Conservation (phyloP, 2,888 invertebrate species). For the Archips xylosteana region DNA sequence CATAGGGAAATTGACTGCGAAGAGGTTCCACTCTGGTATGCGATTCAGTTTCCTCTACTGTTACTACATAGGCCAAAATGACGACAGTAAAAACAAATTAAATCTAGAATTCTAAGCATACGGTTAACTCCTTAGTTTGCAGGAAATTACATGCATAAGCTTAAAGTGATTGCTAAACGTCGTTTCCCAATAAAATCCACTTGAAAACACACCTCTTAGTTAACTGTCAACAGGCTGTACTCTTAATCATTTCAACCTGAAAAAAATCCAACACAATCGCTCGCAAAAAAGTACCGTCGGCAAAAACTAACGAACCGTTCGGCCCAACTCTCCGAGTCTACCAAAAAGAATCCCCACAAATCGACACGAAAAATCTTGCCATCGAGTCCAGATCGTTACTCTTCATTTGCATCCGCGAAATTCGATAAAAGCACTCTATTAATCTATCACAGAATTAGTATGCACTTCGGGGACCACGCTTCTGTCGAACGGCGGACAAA, state of each 20-base stretch:
- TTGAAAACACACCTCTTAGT: no score
- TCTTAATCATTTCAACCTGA: not conserved
- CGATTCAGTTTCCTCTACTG: no score
- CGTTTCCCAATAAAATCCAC: no score
- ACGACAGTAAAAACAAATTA: no score
- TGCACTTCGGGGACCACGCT: slow-evolving; percentile 39
- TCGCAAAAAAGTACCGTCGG: not conserved
- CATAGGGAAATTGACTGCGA: no score
- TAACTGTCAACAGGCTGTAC: not conserved
- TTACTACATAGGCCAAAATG: no score
- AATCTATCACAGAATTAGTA: slow-evolving; percentile 41
- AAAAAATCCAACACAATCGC: not conserved
- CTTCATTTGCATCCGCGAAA: slow-evolving; percentile 29
- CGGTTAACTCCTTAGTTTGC: no score
- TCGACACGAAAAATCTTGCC: slow-evolving; percentile 15
- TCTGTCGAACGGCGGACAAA: slow-evolving; percentile 24
- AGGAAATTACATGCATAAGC: no score
- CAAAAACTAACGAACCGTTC: slow-evolving; percentile 4
- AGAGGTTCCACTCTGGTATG: no score
- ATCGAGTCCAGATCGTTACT: slow-evolving; percentile 22
- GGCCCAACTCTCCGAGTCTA: not conserved
- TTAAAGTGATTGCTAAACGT: no score
- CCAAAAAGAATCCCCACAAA: not conserved
- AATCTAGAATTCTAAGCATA: no score
- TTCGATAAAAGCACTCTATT: slow-evolving; percentile 33